Base-by-base conservation (phyloP, 2,888 invertebrate species). In the Tetrapedia diversipes region DNA sequence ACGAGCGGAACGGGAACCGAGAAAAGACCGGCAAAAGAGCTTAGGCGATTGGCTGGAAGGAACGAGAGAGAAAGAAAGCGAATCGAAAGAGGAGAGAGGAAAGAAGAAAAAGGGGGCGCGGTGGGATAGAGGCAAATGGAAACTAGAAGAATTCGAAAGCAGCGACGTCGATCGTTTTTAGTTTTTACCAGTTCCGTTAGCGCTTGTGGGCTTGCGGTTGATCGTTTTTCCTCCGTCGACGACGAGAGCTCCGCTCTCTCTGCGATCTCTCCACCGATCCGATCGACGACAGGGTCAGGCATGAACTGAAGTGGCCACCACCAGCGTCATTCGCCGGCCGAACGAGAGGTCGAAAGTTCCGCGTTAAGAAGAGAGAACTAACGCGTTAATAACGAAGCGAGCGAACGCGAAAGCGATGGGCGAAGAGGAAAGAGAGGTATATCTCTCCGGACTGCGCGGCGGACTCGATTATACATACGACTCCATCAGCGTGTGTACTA, bases 331-430 rank as follows among this genome's bases (percentile, higher is more conserved):
- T 72, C 57, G 43, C 41, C 57, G 53, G 60, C 54, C 24, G 49
- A 66, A 65, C 56, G 72, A 73, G 75, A 81, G 77, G 71, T 69
- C 71, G 73, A 77, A 77, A 82, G 80, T 80, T 80, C 65, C 77
- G 70, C 64, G 71, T 66, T 63, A 61, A 82, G 68, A 66, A 76
- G 72, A 67, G 67, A 65, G 64, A 19, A 43, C 70, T 65, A 70
- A 75, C 59, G 45, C 67, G 66, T 47, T 24, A 22, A 59, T 32
- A 53, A 39, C 45, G 41, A 53, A n/a, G 60, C 49, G 71, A 72
- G 51, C 57, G 24, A 43, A 51, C 59, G 54, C 37, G 60, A 47
- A 57, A 60, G 51, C 61, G 19, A 72, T 41, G 41, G 37, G 43
- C 63, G 16, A 54, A 59, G 57, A 65, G 53, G 37, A 68, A 56